These are phyloP conservation scores for Odontocerum albicorne DNA, from an alignment of 2,888 invertebrate genomes.

Conservation along the genomic window DNA sequence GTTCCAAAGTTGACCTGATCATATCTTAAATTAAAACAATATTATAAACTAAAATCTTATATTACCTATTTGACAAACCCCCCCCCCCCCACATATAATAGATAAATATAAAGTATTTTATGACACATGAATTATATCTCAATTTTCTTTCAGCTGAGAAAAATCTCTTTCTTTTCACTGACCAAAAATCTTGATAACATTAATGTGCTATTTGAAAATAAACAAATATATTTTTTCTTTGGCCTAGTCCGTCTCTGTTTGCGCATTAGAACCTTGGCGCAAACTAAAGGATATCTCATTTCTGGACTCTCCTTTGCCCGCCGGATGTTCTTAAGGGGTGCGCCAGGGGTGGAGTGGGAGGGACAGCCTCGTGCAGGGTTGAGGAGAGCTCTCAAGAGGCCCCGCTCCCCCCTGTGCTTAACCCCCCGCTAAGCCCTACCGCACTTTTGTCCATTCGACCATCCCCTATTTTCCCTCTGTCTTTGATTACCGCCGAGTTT, in stretches of 20 bases:
- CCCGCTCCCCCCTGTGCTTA: background rate
- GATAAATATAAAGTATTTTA: too few relatives aligned
- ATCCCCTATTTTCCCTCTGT: conserved; percentile 25
- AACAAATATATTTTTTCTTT: background rate
- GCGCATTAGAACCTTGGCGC: conserved; percentile 16
- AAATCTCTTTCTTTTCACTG: too few relatives aligned
- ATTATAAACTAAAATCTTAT: too few relatives aligned
- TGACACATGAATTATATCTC: background rate
- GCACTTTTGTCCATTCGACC: conserved; percentile 17
- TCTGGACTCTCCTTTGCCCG: conserved; percentile 28
- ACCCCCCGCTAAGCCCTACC: conserved; percentile 6
- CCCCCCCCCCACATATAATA: too few relatives aligned
- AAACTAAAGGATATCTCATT: conserved; percentile 34
- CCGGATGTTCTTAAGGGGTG: conserved; percentile 13
- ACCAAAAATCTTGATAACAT: too few relatives aligned
- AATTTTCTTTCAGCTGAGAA: background rate
- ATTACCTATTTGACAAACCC: too few relatives aligned
- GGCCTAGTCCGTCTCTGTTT: conserved; percentile 9
- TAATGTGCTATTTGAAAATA: background rate
- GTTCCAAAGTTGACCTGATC: too few relatives aligned
- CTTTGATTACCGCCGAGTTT: conserved; percentile 29
- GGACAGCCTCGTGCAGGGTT: background rate
- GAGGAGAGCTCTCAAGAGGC: conserved; percentile 4
- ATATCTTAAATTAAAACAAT: too few relatives aligned
- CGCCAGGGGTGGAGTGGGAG: conserved; percentile 1